Conservation (phyloP, 2,888 invertebrate genomes). For the Idaea biselata region DNA sequence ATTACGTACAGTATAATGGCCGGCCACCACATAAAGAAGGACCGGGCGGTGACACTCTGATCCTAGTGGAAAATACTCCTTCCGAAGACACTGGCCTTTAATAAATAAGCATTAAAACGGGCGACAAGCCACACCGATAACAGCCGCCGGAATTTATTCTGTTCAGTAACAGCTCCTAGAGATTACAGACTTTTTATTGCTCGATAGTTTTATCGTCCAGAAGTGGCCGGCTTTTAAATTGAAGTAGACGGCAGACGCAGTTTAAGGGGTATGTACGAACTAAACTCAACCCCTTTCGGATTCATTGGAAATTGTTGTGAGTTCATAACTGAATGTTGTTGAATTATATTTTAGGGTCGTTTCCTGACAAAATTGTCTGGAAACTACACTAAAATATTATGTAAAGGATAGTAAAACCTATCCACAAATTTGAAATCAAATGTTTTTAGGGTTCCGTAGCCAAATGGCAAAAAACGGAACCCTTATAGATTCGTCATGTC, state of each 20-base stretch:
- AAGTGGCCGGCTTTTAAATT: background rate
- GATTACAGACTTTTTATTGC: background rate
- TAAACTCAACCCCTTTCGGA: too few species aligned
- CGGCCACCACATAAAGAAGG: slow-evolving; percentile 50
- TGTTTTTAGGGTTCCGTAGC: too few species aligned
- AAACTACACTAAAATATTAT: too few species aligned
- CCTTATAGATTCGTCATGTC: too few species aligned
- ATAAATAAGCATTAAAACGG: slow-evolving; percentile 77
- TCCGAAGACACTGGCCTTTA: slow-evolving; percentile 58
- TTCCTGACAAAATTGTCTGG: too few species aligned
- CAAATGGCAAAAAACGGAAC: too few species aligned
- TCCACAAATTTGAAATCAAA: too few species aligned
- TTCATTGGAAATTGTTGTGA: too few species aligned
- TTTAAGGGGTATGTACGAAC: too few species aligned
- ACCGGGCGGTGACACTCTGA: slow-evolving; percentile 62
- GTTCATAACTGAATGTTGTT: too few species aligned
- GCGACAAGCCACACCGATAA: slow-evolving; percentile 51
- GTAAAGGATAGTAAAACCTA: too few species aligned
- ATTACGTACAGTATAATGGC: slow-evolving; percentile 26
- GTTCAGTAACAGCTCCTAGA: background rate
- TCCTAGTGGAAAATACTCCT: slow-evolving; percentile 60
- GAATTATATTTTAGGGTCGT: too few species aligned
- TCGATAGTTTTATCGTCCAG: background rate
- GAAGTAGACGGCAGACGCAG: background rate
- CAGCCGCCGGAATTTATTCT: slow-evolving; percentile 31